Evolutionary conservation across 2,888 invertebrate species (phyloP).

Genomic region (Zygaena filipendulae): DNA sequence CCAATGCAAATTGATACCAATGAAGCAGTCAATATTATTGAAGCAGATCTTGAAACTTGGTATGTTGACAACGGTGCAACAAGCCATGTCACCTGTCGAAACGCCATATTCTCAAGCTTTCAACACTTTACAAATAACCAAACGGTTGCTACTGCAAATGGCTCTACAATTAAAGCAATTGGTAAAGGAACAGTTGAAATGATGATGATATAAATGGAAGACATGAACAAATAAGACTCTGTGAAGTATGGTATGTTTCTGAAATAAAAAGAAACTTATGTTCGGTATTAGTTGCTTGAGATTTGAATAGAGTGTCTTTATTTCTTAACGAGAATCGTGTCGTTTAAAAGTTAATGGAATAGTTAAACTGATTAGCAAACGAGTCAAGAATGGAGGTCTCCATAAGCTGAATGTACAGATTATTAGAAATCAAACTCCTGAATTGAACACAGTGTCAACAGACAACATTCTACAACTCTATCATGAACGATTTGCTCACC

Average conservation of each 20-base stretch:
- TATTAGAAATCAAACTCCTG: background rate
- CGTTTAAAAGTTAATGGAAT: constrained; percentile 1
- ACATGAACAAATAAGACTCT: background rate
- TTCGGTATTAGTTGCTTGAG: background rate
- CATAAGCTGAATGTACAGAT: constrained; percentile 14
- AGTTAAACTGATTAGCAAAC: constrained; percentile 2
- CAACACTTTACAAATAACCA: background rate
- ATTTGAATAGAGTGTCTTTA: constrained; percentile 1
- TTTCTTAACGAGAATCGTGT: constrained; percentile 1
- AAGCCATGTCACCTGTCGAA: background rate
- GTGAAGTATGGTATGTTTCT: no score
- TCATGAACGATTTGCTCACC: constrained; percentile 10
- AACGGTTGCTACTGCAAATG: background rate
- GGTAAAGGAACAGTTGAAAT: background rate
- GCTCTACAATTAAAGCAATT: background rate
- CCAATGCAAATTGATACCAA: background rate
- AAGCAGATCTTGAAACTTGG: background rate
- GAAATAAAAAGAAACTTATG: no score
- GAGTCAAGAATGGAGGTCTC: constrained; percentile 16
- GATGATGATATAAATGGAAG: background rate
- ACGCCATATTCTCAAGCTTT: no score
- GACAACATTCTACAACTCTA: constrained; percentile 4
- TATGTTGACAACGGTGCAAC: background rate
- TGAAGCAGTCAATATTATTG: background rate
- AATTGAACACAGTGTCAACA: background rate